phyloP scores from a whole-genome alignment of 2,888 invertebrate species.

The Stenolophus ochropezus region DNA sequence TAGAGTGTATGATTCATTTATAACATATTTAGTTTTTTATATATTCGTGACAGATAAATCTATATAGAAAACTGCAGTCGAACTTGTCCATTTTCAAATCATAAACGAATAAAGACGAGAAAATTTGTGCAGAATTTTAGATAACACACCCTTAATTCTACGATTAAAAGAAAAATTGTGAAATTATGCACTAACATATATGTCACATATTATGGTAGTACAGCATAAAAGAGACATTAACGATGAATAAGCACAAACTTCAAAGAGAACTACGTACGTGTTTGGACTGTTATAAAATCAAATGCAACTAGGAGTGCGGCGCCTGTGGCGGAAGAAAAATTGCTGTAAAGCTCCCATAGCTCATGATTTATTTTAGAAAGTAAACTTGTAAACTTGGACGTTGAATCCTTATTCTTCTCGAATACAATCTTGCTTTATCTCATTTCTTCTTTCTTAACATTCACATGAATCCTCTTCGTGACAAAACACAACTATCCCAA shows the following conservation, averaged over 20 bases:
- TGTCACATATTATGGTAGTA: too few relatives aligned
- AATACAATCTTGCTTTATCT: neutral
- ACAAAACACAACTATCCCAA: neutral
- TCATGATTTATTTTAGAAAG: neutral
- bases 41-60: too few relatives aligned
- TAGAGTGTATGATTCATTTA: too few relatives aligned
- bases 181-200: neutral
- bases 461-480: neutral
- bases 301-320: neutral
- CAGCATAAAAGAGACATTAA: neutral
- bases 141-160: too few relatives aligned
- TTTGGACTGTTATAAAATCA: neutral
- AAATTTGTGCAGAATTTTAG: too few relatives aligned
- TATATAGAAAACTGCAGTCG: too few relatives aligned
- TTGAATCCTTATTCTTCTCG: neutral
- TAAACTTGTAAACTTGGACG: neutral
- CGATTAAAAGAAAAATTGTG: too few relatives aligned
- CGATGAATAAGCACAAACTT: neutral
- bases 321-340: neutral
- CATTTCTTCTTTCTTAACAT: too few relatives aligned
- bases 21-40: too few relatives aligned
- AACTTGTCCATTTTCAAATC: too few relatives aligned
- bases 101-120: too few relatives aligned
- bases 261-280: neutral
- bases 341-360: neutral